These are phyloP conservation scores for Hyperoplus lanceolatus DNA, from an alignment of 2,797 vertebrate species.

Conservation along the genomic window DNA sequence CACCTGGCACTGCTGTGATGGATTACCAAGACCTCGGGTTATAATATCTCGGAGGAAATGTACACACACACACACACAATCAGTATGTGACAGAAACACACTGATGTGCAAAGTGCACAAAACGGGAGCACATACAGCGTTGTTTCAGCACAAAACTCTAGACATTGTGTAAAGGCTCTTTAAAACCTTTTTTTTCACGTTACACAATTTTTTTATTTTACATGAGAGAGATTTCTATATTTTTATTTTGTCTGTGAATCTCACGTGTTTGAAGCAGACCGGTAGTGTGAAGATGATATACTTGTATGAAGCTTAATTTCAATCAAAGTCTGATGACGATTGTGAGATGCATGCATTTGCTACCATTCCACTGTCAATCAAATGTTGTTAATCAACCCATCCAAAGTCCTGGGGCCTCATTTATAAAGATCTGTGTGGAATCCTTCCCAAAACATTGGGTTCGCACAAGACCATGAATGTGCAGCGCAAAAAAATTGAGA, in stretches of 20 bases:
- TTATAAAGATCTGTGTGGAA: no score
- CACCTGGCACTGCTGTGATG: constrained; percentile 60
- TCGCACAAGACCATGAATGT: no score
- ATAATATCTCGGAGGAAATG: constrained; percentile 29
- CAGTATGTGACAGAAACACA: neutral
- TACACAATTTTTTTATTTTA: neutral
- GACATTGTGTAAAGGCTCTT: neutral
- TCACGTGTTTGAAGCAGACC: neutral
- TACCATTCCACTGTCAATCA: neutral
- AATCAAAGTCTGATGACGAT: neutral
- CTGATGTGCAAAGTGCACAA: neutral
- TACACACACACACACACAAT: constrained; percentile 18
- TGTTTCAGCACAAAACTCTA: neutral
- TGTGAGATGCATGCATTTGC: neutral
- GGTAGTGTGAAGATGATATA: no score
- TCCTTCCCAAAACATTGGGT: no score
- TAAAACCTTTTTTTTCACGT: neutral
- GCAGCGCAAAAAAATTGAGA: no score
- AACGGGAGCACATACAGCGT: neutral
- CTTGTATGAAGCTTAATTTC: neutral
- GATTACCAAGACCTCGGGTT: constrained; percentile 49
- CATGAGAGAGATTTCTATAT: neutral
- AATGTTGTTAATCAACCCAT: neutral
- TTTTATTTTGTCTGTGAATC: neutral
- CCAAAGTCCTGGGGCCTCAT: no score